Conservation (phyloP, 2,113 vertebrate species). For the Vulpes ferrilata region DNA sequence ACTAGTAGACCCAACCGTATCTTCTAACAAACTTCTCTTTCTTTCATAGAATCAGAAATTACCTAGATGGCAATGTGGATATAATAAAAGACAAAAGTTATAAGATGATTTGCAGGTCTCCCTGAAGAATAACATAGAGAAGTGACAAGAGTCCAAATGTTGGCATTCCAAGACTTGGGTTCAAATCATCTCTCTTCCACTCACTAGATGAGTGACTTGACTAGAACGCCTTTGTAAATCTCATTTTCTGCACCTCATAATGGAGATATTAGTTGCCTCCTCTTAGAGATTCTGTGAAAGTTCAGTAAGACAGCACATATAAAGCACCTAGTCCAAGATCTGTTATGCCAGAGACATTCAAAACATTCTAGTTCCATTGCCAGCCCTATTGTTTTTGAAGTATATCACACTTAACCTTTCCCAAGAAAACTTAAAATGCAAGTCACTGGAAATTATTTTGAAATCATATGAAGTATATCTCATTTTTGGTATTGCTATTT, state of each 20-base stretch:
- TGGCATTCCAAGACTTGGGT: neutral
- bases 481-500: neutral
- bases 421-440: neutral
- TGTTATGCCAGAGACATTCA: neutral
- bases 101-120: neutral
- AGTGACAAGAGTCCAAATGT: neutral
- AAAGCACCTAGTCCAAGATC: neutral
- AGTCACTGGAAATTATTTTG: constrained; percentile 49
- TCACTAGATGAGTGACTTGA: neutral
- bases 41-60: constrained; percentile 7
- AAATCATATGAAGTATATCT: constrained; percentile 15
- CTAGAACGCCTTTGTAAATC: neutral
- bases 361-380: neutral
- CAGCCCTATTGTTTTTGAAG: neutral
- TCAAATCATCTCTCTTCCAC: neutral
- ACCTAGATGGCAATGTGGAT: neutral
- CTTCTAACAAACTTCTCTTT: neutral
- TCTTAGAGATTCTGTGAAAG: neutral
- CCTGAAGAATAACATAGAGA: neutral
- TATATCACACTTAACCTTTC: neutral
- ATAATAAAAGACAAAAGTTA: neutral
- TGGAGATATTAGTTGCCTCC: neutral
- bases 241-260: neutral
- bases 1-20: neutral
- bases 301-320: neutral